Evolutionary conservation across 2,113 vertebrate genomes (phyloP).

Genomic region (Cyprinodon brontotheroides): DNA sequence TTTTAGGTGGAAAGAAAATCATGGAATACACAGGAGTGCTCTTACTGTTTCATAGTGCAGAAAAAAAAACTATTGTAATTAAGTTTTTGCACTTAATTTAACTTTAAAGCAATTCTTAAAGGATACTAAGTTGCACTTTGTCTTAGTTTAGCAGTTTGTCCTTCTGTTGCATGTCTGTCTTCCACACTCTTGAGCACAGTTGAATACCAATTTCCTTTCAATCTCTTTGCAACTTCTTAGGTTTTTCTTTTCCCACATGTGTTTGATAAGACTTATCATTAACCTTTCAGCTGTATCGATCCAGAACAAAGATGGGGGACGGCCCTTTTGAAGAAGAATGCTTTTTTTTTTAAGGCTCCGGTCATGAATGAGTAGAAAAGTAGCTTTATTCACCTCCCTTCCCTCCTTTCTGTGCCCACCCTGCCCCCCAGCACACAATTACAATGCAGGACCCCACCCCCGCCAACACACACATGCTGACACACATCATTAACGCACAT

Average conservation of each 20-base stretch:
- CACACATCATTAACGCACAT: slow-evolving; percentile 35
- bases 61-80: neutral
- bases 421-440: slow-evolving; percentile 65
- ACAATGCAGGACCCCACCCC: slow-evolving; percentile 54
- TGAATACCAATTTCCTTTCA: neutral
- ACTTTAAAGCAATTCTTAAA: neutral
- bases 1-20: neutral
- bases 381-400: slow-evolving; percentile 59
- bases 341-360: slow-evolving; percentile 53
- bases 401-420: slow-evolving; percentile 48
- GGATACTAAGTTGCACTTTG: neutral
- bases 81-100: neutral
- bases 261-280: slow-evolving; percentile 20
- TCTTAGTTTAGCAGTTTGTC: neutral
- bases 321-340: slow-evolving; percentile 27
- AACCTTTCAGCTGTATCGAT: slow-evolving; percentile 28
- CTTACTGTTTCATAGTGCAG: too few relatives aligned
- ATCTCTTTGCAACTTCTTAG: neutral
- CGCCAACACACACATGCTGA: slow-evolving; percentile 3
- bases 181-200: neutral
- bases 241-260: neutral
- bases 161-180: neutral
- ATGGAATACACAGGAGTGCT: too few relatives aligned
- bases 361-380: slow-evolving; percentile 63
- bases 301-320: slow-evolving; percentile 12